Evolutionary conservation across 2,113 vertebrate species (phyloP).

Genomic region (Colistium nudipinnis): DNA sequence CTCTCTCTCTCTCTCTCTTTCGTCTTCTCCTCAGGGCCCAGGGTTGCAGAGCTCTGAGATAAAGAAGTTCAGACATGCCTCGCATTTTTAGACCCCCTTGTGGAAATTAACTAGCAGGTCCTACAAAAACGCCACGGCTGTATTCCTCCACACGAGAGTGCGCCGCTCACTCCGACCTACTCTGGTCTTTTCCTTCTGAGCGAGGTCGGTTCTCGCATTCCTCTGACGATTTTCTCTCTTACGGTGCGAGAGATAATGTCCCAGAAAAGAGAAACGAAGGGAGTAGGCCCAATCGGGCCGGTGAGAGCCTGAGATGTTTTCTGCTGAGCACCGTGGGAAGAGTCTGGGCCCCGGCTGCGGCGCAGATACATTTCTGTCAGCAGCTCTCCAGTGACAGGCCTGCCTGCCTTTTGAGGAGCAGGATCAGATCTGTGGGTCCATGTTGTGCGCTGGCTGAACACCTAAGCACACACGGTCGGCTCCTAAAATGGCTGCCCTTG

Average conservation of each 20-base stretch:
- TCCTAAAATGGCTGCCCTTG: conserved; percentile 97
- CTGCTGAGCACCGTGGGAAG: conserved; percentile 75
- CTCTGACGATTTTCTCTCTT: conserved; percentile 47
- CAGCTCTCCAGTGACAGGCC: conserved; percentile 82
- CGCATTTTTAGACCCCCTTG: conserved; percentile 78
- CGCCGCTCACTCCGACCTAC: conserved; percentile 43
- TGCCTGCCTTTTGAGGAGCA: conserved; percentile 82
- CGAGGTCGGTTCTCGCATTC: conserved; percentile 24
- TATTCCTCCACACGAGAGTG: conserved; percentile 35
- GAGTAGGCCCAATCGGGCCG: conserved; percentile 55
- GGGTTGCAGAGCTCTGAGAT: conserved; percentile 72
- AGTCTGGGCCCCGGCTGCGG: conserved; percentile 68
- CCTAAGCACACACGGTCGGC: conserved; percentile 82
- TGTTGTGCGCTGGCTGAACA: conserved; percentile 89
- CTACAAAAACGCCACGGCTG: conserved; percentile 48
- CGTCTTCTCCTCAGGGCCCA: conserved; percentile 60
- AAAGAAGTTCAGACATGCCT: conserved; percentile 81
- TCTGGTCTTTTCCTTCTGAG: conserved; percentile 24
- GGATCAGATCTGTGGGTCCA: conserved; percentile 91
- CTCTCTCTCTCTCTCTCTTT: conserved; percentile 32
- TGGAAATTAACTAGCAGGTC: conserved; percentile 70
- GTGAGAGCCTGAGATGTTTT: conserved; percentile 68
- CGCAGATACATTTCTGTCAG: conserved; percentile 83
- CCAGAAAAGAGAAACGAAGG: conserved; percentile 65
- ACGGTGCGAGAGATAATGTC: conserved; percentile 67